These are phyloP conservation scores for Chionomys nivalis DNA, from an alignment of 2,113 vertebrate species.

Conservation along the genomic window DNA sequence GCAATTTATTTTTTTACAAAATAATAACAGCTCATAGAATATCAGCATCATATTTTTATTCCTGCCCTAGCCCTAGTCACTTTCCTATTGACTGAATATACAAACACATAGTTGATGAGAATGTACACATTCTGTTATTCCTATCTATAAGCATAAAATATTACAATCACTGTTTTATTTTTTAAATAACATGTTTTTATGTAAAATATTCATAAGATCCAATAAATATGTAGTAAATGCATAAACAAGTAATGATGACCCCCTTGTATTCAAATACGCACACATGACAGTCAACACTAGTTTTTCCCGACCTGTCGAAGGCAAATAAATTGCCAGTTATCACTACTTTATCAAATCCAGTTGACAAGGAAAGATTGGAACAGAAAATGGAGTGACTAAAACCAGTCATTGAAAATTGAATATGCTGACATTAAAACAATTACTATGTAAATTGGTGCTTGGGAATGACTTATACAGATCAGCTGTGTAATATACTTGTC, in stretches of 20 bases:
- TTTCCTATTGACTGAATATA: not conserved
- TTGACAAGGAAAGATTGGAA: conserved; percentile 82
- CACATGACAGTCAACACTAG: conserved; percentile 62
- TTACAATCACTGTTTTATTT: not conserved
- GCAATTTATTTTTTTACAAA: not conserved
- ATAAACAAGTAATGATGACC: conserved; percentile 63
- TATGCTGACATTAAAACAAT: conserved; percentile 84
- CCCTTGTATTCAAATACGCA: conserved; percentile 37
- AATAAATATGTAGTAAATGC: not conserved
- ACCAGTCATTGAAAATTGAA: conserved; percentile 82
- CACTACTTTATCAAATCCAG: conserved; percentile 80
- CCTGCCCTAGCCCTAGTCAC: not conserved
- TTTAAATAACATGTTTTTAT: not conserved
- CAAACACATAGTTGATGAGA: not conserved
- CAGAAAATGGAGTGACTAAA: conserved; percentile 80
- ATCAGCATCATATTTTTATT: not conserved
- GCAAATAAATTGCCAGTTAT: conserved; percentile 84
- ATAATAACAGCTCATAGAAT: not conserved
- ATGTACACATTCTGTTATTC: not conserved
- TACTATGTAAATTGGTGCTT: conserved; percentile 85
- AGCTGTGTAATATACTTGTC: conserved; percentile 68
- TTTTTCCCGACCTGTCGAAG: conserved; percentile 81
- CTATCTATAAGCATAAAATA: not conserved
- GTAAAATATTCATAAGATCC: not conserved
- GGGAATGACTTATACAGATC: conserved; percentile 76